These are phyloP conservation scores for Meloidogyne chitwoodi DNA, from an alignment of 1,140 invertebrate genomes.

Conservation along the genomic window DNA sequence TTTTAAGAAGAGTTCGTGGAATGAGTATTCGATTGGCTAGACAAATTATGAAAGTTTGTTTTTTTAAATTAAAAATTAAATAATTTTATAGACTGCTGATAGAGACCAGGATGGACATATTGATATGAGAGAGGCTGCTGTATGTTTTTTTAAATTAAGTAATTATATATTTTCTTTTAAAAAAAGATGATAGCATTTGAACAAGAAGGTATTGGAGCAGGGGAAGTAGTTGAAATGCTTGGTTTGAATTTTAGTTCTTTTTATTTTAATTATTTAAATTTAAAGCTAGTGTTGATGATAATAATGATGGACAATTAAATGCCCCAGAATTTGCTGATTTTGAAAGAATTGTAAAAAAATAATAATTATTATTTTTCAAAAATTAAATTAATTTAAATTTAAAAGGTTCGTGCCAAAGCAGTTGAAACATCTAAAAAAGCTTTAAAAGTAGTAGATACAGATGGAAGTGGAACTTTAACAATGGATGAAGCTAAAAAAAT, in stretches of 20 bases:
- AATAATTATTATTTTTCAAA: background rate
- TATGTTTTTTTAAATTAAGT: background rate
- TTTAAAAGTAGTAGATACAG: conserved; percentile 54
- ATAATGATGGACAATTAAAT: conserved; percentile 58
- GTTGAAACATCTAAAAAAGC: conserved; percentile 59
- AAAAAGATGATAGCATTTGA: conserved; percentile 47
- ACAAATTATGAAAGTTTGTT: conserved; percentile 57
- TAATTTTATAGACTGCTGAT: conserved; percentile 49
- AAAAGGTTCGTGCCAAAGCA: conserved; percentile 52
- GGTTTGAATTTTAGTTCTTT: background rate
- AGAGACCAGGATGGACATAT: conserved; percentile 56
- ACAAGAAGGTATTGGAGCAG: conserved; percentile 58
- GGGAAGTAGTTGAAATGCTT: conserved; percentile 57
- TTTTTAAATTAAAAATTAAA: background rate
- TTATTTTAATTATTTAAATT: background rate
- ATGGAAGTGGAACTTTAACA: conserved; percentile 53
- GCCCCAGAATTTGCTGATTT: conserved; percentile 44
- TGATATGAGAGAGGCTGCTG: conserved; percentile 52
- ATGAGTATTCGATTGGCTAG: conserved; percentile 58
- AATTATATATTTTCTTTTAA: background rate
- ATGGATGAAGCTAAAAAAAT: conserved; percentile 58
- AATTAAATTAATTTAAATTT: conserved; percentile 48
- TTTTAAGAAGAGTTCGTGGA: conserved; percentile 45
- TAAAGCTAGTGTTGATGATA: conserved; percentile 52
- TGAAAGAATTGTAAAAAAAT: background rate